Evolutionary conservation across 2,888 invertebrate species (phyloP).

Genomic region (Blomia tropicalis): DNA sequence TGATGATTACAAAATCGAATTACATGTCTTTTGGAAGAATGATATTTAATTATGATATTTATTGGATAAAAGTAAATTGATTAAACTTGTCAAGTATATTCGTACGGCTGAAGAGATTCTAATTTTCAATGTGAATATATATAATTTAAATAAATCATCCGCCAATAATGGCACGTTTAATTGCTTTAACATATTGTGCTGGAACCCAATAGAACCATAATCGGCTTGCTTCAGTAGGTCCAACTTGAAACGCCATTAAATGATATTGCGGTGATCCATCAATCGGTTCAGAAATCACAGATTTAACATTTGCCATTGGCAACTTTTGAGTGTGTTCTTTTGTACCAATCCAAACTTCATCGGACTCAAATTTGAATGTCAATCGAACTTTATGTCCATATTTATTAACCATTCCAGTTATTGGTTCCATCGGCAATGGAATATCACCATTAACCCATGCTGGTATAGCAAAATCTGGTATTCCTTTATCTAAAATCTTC

Average conservation of each 20-base stretch:
- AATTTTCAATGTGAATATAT: no score
- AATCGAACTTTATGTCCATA: conserved; percentile 72
- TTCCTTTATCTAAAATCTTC: conserved; percentile 72
- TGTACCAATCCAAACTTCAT: conserved; percentile 79
- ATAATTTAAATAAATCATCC: no score
- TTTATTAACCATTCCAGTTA: conserved; percentile 78
- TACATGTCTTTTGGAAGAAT: no score
- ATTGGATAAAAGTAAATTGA: no score
- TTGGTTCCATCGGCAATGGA: conserved; percentile 57
- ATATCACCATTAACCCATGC: conserved; percentile 38
- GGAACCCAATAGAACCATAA: conserved; percentile 73
- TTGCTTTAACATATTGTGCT: conserved; percentile 66
- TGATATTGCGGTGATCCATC: conserved; percentile 78
- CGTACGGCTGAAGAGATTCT: no score
- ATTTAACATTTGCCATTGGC: conserved; percentile 64
- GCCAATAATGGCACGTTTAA: conserved; percentile 58
- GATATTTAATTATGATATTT: no score
- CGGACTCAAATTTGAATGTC: conserved; percentile 75
- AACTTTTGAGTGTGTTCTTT: conserved; percentile 82
- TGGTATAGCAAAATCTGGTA: conserved; percentile 73
- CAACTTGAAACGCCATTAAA: conserved; percentile 72
- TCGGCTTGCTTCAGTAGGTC: conserved; percentile 74
- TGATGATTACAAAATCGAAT: no score
- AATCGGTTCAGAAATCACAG: conserved; percentile 60
- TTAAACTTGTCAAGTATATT: no score